Evolutionary conservation across 2,888 invertebrate species (phyloP).

Genomic region (Rhingia rostrata): DNA sequence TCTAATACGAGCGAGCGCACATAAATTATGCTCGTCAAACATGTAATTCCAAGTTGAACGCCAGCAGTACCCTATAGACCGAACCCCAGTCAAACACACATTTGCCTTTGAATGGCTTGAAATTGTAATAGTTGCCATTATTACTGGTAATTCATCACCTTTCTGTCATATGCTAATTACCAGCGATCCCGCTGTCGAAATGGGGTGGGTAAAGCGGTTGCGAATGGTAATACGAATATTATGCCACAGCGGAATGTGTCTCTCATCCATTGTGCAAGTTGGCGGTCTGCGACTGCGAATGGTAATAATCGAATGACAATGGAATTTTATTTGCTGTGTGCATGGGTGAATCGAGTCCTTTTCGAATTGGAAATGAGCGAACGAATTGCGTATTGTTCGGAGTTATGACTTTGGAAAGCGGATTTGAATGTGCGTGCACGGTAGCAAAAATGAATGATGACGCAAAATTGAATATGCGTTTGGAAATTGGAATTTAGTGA

Average conservation of each 20-base stretch:
- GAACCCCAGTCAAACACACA: conserved; percentile 4
- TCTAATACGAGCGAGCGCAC: conserved; percentile 8
- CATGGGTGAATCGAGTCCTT: conserved; percentile 15
- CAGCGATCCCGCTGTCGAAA: conserved; percentile 21
- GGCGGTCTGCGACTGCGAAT: conserved; percentile 20
- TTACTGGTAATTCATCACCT: conserved; percentile 71
- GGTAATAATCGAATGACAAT: conserved; percentile 38
- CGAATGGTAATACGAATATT: conserved; percentile 26
- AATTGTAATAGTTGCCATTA: conserved; percentile 72
- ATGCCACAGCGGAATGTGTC: conserved; percentile 4
- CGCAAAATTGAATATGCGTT: too few relatives aligned
- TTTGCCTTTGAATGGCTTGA: conserved; percentile 50
- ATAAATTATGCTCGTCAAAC: conserved; percentile 64
- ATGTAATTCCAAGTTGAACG: neutral
- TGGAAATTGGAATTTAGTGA: too few relatives aligned
- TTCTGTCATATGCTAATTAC: conserved; percentile 73
- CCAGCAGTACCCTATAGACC: conserved; percentile 40
- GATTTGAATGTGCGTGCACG: conserved; percentile 25
- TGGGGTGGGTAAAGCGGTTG: conserved; percentile 12
- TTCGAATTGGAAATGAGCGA: conserved; percentile 9
- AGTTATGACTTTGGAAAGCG: conserved; percentile 14
- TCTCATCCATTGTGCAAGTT: conserved; percentile 13
- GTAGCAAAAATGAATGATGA: too few relatives aligned
- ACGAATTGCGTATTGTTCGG: neutral
- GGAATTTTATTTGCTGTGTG: neutral